These are phyloP conservation scores for Ctenoplectra terminalis DNA, from an alignment of 1,140 invertebrate species.

Conservation along the genomic window DNA sequence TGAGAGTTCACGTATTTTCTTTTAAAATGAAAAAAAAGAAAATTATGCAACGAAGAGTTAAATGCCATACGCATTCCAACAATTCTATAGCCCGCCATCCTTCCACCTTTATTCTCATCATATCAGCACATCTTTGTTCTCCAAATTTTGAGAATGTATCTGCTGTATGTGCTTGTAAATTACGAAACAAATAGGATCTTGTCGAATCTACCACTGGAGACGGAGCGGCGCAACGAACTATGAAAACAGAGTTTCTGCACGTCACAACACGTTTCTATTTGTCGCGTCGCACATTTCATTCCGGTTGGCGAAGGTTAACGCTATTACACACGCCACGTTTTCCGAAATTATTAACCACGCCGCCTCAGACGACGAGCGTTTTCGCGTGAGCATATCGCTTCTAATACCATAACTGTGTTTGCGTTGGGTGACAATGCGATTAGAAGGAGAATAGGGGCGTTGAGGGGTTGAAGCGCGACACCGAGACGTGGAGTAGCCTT, in stretches of 20 bases:
- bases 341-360: constrained; percentile 45
- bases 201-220: background rate
- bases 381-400: constrained; percentile 49
- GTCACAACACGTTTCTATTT: background rate
- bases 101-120: background rate
- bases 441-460: constrained; percentile 34
- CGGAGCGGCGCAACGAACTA: background rate
- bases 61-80: no score
- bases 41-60: no score
- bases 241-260: background rate
- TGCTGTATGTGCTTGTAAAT: background rate
- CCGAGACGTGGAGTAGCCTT: constrained; percentile 37
- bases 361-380: constrained; percentile 28
- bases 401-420: constrained; percentile 68
- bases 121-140: no score
- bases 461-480: constrained; percentile 14
- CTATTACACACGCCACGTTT: background rate
- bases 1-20: no score
- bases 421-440: constrained; percentile 59
- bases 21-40: no score
- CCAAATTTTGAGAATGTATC: background rate
- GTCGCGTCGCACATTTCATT: constrained; percentile 1
- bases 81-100: background rate
- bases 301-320: background rate
- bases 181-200: background rate